A percentile compares a stretch with the other conserved stretches of the same genome.
Evolutionary conservation across 2,888 invertebrate genomes (phyloP).

Genomic region (Trissolcus japonicus): DNA sequence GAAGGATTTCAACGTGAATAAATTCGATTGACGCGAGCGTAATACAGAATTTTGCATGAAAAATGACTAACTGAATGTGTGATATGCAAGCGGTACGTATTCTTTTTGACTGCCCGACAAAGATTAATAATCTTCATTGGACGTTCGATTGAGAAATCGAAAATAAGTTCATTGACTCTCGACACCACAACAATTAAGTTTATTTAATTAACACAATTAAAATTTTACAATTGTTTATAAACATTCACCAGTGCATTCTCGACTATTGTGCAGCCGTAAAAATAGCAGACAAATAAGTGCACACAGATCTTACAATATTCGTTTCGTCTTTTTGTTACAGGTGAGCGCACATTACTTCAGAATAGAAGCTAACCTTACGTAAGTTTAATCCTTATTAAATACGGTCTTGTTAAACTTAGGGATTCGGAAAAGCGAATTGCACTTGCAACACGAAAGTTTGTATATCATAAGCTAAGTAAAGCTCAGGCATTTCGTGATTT

Average conservation of each 20-base stretch:
- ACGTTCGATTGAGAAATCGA: no score
- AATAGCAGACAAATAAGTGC: conserved; percentile 20
- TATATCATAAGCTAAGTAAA: conserved; percentile 55
- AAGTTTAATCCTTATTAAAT: conserved; percentile 60
- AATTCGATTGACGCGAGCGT: conserved; percentile 27
- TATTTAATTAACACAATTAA: no score
- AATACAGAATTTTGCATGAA: conserved; percentile 26
- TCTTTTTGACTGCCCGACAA: conserved; percentile 11
- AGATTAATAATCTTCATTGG: conserved; percentile 9
- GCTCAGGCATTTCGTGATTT: conserved; percentile 56
- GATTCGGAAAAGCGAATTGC: conserved; percentile 58
- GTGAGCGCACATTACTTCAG: conserved; percentile 52
- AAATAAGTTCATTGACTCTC: no score
- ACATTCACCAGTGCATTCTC: no score
- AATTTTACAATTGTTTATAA: no score
- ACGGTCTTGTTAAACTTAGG: conserved; percentile 57
- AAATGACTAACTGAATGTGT: conserved; percentile 36
- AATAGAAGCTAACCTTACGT: conserved; percentile 57
- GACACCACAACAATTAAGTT: no score
- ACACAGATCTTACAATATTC: conserved; percentile 46
- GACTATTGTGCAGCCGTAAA: neutral
- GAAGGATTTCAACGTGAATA: conserved; percentile 17
- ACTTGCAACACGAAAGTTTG: conserved; percentile 56
- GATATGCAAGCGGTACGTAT: conserved; percentile 8
- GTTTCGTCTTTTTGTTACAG: conserved; percentile 57